Base-by-base conservation (phyloP, 92 coral and sea anemone genomes). In the Actinostola sp. region DNA sequence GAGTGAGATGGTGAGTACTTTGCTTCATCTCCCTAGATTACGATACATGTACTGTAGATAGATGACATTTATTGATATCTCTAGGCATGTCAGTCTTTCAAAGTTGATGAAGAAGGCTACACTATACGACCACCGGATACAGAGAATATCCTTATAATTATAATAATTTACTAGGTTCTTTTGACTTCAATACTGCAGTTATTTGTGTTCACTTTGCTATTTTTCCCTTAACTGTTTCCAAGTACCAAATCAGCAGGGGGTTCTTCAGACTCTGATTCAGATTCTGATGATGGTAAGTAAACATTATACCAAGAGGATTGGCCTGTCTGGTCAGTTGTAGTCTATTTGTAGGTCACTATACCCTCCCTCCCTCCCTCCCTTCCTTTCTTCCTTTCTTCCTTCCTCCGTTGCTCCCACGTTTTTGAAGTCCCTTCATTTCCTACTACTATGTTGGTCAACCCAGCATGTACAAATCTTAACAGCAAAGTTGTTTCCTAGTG, bases 81-180 rank as follows among this genome's bases (percentile, higher is more conserved):
- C 15, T 45, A 79, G 81, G 56, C 62, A 48, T 63, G 77, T 27
- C 46, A 67, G 20, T 63, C 87, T 28, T 87, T 83, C 75, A 97
- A 94, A 78, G 98, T 94, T 3, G 98, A 94, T 53, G 98, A 91
- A 51, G 98, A 94, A 71, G 98, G 98, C 0, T 94, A 94, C 63
- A 85, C 89, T 63, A 94, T 94, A 61, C 71, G 91, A n/a, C 98
- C 93, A 23, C 93, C 91, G 45, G 97, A 94, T 61, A 75, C 95
- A 30, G 98, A 94, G 56, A 94, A 92, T 94, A 94, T 94, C 98
- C 97, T 94, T 91, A 5, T n/a, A n/a, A n/a, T 20, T 25, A 6
- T 53, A 53, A 20, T 14, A 8, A 48, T 48, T 48, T 8, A 13
- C 3, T 48, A n/a, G 13, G 54, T 48, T 48, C 19, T 48, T 17